Base-by-base conservation (phyloP, 2,797 vertebrate genomes). In the Peromyscus eremicus region DNA sequence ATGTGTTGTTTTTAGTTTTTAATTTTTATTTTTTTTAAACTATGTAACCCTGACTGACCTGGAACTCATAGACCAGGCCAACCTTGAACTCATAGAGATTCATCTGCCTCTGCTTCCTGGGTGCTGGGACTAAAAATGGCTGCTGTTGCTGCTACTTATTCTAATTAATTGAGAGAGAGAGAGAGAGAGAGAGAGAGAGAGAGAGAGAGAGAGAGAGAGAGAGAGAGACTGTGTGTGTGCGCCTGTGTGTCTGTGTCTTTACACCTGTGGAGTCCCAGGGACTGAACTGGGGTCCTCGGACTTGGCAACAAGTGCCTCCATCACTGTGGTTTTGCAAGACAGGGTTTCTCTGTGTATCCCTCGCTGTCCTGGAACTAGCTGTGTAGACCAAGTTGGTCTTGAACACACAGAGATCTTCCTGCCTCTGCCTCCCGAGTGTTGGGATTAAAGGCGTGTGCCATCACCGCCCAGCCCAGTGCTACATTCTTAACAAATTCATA, bases 401-500 rank as follows among this genome's bases (percentile, higher is more conserved):
- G 60, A 62, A n/a, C n/a, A n/a, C n/a, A n/a, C n/a, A n/a, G n/a
- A n/a, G n/a, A n/a, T n/a, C n/a, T 46, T 8, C 57, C 57, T 60
- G 57, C 21, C 57, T 60, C 57, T 60, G 57, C 57, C 57, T 60
- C 21, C 6, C 1, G 4, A 52, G 13, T 52, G 13, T 4, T 13
- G 52, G 13, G 52, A 52, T 52, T 60, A 21, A 57, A 21, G 57
- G 19, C 57, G 21, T 60, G 57, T 2, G 57, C 60, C 21, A 62
- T 60, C 21, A 62, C 60, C 7, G 2, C 60, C 21, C 7, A 8
- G 21, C n/a, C 49, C n/a, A 91, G 37, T 60, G n/a, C 52, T 93
- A 19, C 37, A 40, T 94, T 94, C 52, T 89, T 96, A 91, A 81
- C 12, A 66, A 34, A 16, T 68, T 32, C 25, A 19, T 95, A 57